Percentiles rank a stretch among this genome's conserved stretches.
These are phyloP conservation scores for Siderastrea siderea DNA, from an alignment of 92 coral and sea anemone genomes.

Conservation along the genomic window DNA sequence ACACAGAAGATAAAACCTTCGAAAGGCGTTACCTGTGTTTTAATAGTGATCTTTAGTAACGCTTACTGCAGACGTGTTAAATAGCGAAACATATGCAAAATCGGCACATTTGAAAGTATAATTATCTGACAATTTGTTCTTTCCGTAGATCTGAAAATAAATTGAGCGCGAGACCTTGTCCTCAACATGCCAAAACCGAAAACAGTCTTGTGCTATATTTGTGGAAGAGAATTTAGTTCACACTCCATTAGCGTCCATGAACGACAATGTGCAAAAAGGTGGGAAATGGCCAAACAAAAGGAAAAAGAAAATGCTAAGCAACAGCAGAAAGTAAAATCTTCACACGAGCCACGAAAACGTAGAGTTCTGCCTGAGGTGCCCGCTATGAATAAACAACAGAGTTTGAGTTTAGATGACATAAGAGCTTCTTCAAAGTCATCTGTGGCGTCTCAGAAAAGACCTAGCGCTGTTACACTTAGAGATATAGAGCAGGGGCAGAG, in stretches of 20 bases:
- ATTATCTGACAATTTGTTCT: not conserved
- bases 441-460: conserved; percentile 2
- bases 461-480: conserved; percentile 1
- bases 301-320: conserved; percentile 58
- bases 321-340: conserved; percentile 48
- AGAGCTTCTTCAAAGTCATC: conserved; percentile 50
- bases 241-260: conserved; percentile 87
- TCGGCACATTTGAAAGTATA: no score
- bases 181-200: conserved; percentile 84
- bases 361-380: conserved; percentile 55
- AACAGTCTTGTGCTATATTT: conserved; percentile 88
- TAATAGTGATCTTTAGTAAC: not conserved
- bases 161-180: not conserved
- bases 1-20: conserved; percentile 9
- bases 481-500: conserved; percentile 25
- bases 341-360: conserved; percentile 59
- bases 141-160: not conserved
- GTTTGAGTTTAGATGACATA: conserved; percentile 80
- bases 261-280: conserved; percentile 88
- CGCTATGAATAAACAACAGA: conserved; percentile 44
- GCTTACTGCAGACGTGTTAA: not conserved
- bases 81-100: not conserved
- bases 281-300: conserved; percentile 77
- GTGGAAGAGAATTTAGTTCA: conserved; percentile 89
- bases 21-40: not conserved